Conservation (phyloP, 2,888 invertebrate species). For the Xylophagus ater region DNA sequence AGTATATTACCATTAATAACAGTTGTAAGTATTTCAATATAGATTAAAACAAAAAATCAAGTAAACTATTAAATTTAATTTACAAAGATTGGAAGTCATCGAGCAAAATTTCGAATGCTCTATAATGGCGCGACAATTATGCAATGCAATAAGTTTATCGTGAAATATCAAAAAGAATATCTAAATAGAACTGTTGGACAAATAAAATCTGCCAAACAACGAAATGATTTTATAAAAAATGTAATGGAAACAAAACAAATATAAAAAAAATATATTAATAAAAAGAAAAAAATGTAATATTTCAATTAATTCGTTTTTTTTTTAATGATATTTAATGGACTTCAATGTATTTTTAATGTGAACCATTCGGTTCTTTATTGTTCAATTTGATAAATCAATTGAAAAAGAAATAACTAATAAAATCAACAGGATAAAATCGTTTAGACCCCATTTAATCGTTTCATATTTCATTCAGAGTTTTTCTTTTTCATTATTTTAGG, state of each 20-base stretch:
- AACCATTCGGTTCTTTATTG: too few species aligned
- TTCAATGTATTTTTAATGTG: too few species aligned
- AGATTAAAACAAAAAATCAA: not conserved
- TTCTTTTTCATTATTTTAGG: too few species aligned
- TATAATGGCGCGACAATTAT: conserved; percentile 69
- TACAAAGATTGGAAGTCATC: conserved; percentile 45
- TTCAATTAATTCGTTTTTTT: too few species aligned
- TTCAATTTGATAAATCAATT: too few species aligned
- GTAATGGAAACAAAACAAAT: conserved; percentile 33
- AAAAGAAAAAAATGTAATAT: too few species aligned
- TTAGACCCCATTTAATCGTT: too few species aligned
- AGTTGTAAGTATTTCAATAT: conserved; percentile 30
- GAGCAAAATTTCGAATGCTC: conserved; percentile 51
- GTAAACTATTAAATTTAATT: not conserved
- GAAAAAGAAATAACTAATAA: too few species aligned
- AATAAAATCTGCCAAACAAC: conserved; percentile 52
- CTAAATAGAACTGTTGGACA: conserved; percentile 51
- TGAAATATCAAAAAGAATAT: conserved; percentile 53
- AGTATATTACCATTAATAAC: conserved; percentile 58
- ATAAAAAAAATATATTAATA: conserved; percentile 14
- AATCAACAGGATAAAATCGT: too few species aligned
- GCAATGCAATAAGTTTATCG: conserved; percentile 64
- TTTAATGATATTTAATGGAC: too few species aligned
- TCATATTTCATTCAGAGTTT: too few species aligned
- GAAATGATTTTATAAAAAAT: conserved; percentile 42